These are phyloP conservation scores for Drosophila robusta DNA, from an alignment of 2,888 invertebrate species.

Conservation along the genomic window DNA sequence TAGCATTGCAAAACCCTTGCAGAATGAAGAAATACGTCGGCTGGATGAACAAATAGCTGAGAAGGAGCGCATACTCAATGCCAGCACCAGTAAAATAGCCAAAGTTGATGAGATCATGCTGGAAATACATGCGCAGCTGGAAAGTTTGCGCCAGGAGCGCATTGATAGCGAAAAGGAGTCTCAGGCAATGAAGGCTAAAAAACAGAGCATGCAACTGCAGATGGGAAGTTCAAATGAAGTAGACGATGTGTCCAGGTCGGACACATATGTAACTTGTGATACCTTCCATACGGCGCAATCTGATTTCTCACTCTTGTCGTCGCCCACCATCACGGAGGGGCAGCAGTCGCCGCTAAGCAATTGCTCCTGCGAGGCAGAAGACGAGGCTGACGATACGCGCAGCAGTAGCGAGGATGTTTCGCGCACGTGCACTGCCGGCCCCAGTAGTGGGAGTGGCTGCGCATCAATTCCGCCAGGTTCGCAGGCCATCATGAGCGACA, in stretches of 20 bases:
- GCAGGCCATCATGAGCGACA: slow-evolving; percentile 86
- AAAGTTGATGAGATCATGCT: slow-evolving; percentile 89
- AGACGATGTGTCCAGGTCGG: slow-evolving; percentile 80
- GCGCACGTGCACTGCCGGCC: slow-evolving; percentile 70
- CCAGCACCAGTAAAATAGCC: slow-evolving; percentile 89
- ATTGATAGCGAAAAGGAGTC: slow-evolving; percentile 66
- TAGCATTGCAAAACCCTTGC: neutral
- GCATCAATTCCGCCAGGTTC: slow-evolving; percentile 54
- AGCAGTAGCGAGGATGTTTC: slow-evolving; percentile 70
- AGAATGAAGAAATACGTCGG: slow-evolving; percentile 90
- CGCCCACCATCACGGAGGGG: slow-evolving; percentile 81
- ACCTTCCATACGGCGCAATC: slow-evolving; percentile 92
- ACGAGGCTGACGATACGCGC: slow-evolving; percentile 68
- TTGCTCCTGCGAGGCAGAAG: slow-evolving; percentile 70
- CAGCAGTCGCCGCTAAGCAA: slow-evolving; percentile 80
- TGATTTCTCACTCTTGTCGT: slow-evolving; percentile 85
- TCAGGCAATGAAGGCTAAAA: slow-evolving; percentile 65
- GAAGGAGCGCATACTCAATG: slow-evolving; percentile 86
- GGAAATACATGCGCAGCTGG: slow-evolving; percentile 88
- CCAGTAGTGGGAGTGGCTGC: slow-evolving; percentile 61
- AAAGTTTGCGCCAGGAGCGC: slow-evolving; percentile 85
- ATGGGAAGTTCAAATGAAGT: slow-evolving; percentile 83
- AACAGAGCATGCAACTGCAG: slow-evolving; percentile 87
- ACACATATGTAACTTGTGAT: slow-evolving; percentile 86
- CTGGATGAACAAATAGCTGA: slow-evolving; percentile 89